These are phyloP conservation scores for Apis dorsata DNA, from an alignment of 1,140 invertebrate genomes.

Conservation along the genomic window DNA sequence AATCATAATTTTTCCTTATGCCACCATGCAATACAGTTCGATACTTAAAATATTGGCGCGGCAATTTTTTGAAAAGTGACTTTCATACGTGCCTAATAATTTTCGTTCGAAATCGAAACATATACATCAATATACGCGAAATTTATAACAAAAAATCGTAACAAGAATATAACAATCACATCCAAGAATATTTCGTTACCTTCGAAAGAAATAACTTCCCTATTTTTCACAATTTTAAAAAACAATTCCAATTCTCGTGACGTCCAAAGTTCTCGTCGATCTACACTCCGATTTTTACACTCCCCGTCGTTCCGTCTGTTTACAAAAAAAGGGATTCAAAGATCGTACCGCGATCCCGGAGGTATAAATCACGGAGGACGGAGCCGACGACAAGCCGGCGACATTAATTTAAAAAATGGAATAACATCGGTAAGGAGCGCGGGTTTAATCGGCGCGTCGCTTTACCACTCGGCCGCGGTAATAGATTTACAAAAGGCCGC, in stretches of 20 bases:
- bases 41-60: not conserved
- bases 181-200: no score
- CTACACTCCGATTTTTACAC: conserved; percentile 14
- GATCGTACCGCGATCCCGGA: not conserved
- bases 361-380: conserved; percentile 26
- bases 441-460: conserved; percentile 17
- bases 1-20: conserved; percentile 25
- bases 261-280: conserved; percentile 1
- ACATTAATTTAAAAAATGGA: conserved; percentile 50
- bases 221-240: no score
- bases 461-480: conserved; percentile 9
- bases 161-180: no score
- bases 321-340: no score
- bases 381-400: conserved; percentile 8
- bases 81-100: no score
- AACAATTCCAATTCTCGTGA: not conserved
- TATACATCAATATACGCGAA: no score
- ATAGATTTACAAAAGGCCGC: conserved; percentile 28
- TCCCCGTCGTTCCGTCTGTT: no score
- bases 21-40: not conserved
- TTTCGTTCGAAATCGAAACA: no score
- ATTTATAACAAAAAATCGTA: no score
- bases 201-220: no score
- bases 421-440: conserved; percentile 28
- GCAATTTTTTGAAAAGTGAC: no score